These are phyloP conservation scores for Melieria omissa DNA, from an alignment of 2,888 invertebrate species.

Conservation along the genomic window DNA sequence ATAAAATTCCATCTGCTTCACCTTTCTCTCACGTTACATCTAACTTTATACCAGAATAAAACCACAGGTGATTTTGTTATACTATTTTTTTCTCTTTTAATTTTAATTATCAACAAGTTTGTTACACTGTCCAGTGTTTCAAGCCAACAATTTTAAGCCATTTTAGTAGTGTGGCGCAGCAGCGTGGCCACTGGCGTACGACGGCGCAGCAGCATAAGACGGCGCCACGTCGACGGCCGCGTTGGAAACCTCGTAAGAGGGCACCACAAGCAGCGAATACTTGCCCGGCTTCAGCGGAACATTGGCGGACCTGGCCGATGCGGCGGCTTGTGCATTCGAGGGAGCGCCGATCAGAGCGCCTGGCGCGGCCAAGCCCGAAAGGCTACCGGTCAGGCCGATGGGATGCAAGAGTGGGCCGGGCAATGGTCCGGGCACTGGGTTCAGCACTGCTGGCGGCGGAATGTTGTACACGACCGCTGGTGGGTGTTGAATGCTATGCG, in stretches of 20 bases:
- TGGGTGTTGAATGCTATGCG: neutral
- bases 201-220: neutral
- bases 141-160: too few relatives aligned
- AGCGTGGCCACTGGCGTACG: neutral
- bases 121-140: too few relatives aligned
- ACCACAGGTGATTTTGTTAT: too few relatives aligned
- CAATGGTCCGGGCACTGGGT: neutral
- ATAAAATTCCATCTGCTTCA: too few relatives aligned
- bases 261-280: conserved; percentile 43
- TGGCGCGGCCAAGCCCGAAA: neutral
- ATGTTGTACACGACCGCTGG: conserved; percentile 14
- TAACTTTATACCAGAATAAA: too few relatives aligned
- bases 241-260: conserved; percentile 42
- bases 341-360: conserved; percentile 26
- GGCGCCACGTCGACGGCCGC: conserved; percentile 22
- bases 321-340: conserved; percentile 43
- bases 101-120: too few relatives aligned
- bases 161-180: too few relatives aligned
- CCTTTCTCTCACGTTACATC: too few relatives aligned
- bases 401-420: neutral
- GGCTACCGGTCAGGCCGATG: neutral
- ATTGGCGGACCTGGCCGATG: conserved; percentile 49
- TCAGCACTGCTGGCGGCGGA: conserved; percentile 15
- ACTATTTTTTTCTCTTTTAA: too few relatives aligned
- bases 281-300: conserved; percentile 43